A percentile compares a stretch with the other conserved stretches of the same genome.
These are phyloP conservation scores for Pipra filicauda DNA, from an alignment of 2,113 vertebrate genomes.

Conservation along the genomic window DNA sequence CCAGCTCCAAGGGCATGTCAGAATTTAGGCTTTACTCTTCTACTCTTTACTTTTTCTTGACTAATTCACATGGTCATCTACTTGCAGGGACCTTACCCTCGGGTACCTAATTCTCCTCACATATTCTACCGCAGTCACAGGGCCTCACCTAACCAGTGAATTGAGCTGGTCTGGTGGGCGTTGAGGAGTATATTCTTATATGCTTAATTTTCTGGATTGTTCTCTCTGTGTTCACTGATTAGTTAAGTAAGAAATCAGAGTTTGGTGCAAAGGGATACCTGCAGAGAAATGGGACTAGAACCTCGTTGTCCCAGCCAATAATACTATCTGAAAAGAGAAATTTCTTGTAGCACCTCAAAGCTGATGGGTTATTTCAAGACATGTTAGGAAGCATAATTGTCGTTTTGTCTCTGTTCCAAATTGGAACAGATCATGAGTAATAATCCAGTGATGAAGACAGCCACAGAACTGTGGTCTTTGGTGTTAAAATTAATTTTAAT, in stretches of 20 bases:
- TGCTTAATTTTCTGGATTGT: background rate
- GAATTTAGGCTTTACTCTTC: background rate
- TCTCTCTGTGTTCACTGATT: background rate
- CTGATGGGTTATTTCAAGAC: background rate
- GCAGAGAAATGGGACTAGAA: background rate
- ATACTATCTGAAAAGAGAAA: background rate
- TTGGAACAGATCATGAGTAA: conserved; percentile 10
- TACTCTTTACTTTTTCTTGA: background rate
- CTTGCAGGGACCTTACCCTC: background rate
- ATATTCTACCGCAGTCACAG: background rate
- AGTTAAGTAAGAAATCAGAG: background rate
- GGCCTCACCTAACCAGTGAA: background rate
- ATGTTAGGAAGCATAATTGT: conserved; percentile 10
- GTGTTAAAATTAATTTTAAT: conserved; percentile 11
- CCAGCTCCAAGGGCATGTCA: background rate
- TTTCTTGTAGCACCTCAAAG: background rate
- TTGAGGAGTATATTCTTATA: background rate
- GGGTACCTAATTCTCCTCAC: background rate
- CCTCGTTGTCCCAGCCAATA: background rate
- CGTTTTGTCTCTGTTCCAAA: conserved; percentile 44
- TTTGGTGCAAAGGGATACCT: background rate
- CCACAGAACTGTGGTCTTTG: background rate
- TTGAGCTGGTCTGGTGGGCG: background rate
- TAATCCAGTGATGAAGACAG: background rate
- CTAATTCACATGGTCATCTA: background rate